Base-by-base conservation (phyloP, 2,888 invertebrate genomes). In the Eubasilissa splendida region DNA sequence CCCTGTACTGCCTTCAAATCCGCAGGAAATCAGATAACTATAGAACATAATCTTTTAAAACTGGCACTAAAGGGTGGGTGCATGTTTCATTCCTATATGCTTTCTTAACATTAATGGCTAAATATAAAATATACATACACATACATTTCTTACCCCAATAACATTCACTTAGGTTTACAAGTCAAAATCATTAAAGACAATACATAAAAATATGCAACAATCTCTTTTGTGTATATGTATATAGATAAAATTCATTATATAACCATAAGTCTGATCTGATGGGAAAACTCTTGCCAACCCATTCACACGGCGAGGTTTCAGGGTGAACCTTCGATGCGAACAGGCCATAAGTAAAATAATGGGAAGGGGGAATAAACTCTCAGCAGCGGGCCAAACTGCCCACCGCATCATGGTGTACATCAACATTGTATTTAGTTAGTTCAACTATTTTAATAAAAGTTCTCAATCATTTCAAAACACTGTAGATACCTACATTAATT, bases 401-500 rank as follows among this genome's bases (percentile, higher is more conserved):
- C 58, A n/a, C 58, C 2, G 58, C 58, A 58, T 4, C 42, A 42
- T 63, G 31, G 63, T 33, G 68, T 22, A 42, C 42, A 60, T 75
- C 53, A 74, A 68, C 74, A 75, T 75, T 58, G 70, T 68, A 75
- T 59, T 63, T 42, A 77, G 42, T 68, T 42, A 66, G 54, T 54
- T 65, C 59, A 79, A 75, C 59, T 59, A 74, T 73, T 71, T 54
- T 59, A 14, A 74, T 79, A 73, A 76, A 79, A 79, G 42, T 60
- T 60, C 59, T 71, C 58, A 68, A 68, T n/a, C 50, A 79, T 73
- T 76, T 70, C 22, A 70, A 68, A 76, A 79, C 74, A 74, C 42
- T 33, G 58, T 80, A 65, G 80, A 79, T 82, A 76, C 80, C 80
- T 82, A 82, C 68, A 75, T 73, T 78, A 82, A 80, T 80, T 70